Evolutionary conservation across 1,140 invertebrate species (phyloP), one percentile per base, ranked within the genome.

Genomic region (Telenomus remus): DNA sequence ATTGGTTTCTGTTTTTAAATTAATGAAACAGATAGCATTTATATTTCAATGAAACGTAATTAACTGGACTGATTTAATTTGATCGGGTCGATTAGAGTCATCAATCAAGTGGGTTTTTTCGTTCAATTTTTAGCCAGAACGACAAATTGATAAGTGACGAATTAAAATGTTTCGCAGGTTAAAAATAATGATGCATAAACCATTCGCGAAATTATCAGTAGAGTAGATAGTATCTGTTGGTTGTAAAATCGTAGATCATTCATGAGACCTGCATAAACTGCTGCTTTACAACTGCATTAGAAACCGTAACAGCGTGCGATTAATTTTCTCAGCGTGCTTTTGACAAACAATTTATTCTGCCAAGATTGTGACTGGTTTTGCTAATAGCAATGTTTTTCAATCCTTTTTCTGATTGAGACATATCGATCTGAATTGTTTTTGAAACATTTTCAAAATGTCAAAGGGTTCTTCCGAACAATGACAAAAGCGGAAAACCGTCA

Each of bases 301-400:
- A 74, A 68, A 15, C 50, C 56, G 71, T 39, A 27, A 27, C 50
- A 49, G 68, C 64, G 51, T 64, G 57, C 46, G 64, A 53, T 68
- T 69, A 75, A 57, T 27, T 27, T 27, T 27, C 19, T 6, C 19
- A 6, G 37, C 72, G 56, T 43, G 48, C 43, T 33, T 57, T 68
- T 75, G 68, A 75, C 57, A 48, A 11, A 14, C 13, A 34, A 75
- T 75, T 75, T 68, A 69, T 74, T 63, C 66, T 19, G 35, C 11
- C 33, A 13, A 50, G 39, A 56, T 66, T 66, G 56, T 37, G 54
- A 27, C 19, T 27, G 2, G 19, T 6, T 6, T 1, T 27, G 19
- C 19, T 27, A 27, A 27, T 27, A 27, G 2, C 1, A 27, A 1
- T 27, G 19, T 27, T 27, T 27, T 27, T 27, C 19, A 1, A 27